phyloP scores from a whole-genome alignment of 2,888 invertebrate species.

The Phyto melanocephala region DNA sequence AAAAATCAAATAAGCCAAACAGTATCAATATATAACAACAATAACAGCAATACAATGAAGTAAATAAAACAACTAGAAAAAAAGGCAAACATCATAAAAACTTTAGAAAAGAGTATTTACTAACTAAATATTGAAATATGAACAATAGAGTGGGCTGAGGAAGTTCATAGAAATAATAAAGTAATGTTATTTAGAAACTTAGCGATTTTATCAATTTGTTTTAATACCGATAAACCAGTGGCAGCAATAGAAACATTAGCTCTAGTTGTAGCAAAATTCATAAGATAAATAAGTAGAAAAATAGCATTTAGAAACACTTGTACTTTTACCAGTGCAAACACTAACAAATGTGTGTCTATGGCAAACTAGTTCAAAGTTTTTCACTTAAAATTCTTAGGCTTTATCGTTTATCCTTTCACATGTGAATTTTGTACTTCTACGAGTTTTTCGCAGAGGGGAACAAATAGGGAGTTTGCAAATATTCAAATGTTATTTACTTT shows the following conservation, averaged over 20 bases:
- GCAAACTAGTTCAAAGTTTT: conserved; percentile 31
- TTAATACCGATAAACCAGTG: background rate
- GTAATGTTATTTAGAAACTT: conserved; percentile 16
- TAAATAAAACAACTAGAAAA: background rate
- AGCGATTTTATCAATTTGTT: conserved; percentile 20
- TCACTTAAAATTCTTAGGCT: conserved; percentile 21
- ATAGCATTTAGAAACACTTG: conserved; percentile 11
- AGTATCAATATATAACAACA: conserved; percentile 7
- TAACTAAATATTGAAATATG: conserved; percentile 20
- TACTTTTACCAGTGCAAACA: background rate
- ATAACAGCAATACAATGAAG: background rate
- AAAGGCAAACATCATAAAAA: conserved; percentile 22
- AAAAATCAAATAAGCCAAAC: conserved; percentile 51
- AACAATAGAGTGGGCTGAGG: background rate
- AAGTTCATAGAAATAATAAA: conserved; percentile 42
- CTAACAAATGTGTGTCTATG: no score
- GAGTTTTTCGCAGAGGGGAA: no score
- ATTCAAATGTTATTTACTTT: conserved; percentile 46
- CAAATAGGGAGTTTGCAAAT: background rate
- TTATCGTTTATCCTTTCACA: background rate
- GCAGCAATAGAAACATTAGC: background rate
- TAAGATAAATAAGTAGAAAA: background rate
- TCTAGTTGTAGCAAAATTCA: background rate
- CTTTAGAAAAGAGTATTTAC: background rate
- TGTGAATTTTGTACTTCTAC: background rate